Evolutionary conservation across 2,113 vertebrate species (phyloP).

Genomic region (Trogon melanurus): DNA sequence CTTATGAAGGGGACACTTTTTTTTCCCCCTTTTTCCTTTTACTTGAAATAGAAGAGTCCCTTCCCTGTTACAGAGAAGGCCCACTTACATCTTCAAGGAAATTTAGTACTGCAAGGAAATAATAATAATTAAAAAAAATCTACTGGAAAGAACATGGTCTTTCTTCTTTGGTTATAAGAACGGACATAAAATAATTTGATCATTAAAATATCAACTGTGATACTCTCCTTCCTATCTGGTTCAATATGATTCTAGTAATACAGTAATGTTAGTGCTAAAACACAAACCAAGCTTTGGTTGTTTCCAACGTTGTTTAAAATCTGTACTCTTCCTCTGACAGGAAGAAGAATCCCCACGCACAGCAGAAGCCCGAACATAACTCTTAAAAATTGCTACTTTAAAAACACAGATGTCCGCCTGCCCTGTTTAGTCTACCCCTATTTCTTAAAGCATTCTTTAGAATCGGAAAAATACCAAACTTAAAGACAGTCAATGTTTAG

Average conservation of each 20-base stretch:
- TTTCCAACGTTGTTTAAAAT: neutral
- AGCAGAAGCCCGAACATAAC: neutral
- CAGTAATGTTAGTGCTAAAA: neutral
- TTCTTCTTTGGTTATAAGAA: neutral
- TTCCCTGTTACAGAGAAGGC: neutral
- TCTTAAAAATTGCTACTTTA: neutral
- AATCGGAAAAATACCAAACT: neutral
- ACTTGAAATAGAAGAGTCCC: neutral
- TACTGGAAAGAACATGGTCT: neutral
- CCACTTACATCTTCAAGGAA: neutral
- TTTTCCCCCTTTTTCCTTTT: neutral
- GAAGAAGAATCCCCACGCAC: neutral
- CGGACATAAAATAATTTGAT: neutral
- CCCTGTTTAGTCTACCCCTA: fast-evolving
- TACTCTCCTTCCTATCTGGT: neutral
- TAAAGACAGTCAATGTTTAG: neutral
- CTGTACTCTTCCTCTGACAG: neutral
- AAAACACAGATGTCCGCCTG: neutral
- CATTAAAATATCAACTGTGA: neutral
- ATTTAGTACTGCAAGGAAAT: neutral
- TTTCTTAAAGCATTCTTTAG: neutral
- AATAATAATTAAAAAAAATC: neutral
- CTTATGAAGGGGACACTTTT: fast-evolving
- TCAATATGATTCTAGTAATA: neutral
- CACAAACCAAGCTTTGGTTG: neutral